These are phyloP conservation scores for Danaus melanippus DNA, from an alignment of 1,140 invertebrate genomes.

Conservation along the genomic window DNA sequence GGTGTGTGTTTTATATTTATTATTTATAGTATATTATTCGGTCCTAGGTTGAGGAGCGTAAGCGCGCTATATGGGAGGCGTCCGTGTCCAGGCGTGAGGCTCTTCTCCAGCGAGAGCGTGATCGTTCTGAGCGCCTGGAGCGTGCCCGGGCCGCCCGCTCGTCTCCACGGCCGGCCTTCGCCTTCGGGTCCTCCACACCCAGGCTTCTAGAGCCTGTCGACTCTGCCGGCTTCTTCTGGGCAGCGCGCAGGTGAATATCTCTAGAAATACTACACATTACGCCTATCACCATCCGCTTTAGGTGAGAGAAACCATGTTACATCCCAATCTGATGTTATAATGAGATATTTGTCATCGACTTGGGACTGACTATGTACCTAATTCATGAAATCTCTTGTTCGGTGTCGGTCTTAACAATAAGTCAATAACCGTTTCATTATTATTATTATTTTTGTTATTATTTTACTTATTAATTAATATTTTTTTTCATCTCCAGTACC, in stretches of 20 bases:
- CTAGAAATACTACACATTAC: no score
- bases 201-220: constrained; percentile 87
- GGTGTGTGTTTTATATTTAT: no score
- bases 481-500: constrained; percentile 59
- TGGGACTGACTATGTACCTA: constrained; percentile 9
- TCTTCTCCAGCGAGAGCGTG: constrained; percentile 86
- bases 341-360: not conserved
- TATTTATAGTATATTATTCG: no score
- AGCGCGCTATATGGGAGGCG: constrained; percentile 88
- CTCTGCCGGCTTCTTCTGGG: constrained; percentile 85
- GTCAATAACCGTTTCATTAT: constrained; percentile 25
- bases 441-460: constrained; percentile 40
- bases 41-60: constrained; percentile 87
- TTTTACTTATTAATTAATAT: constrained; percentile 35
- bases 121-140: constrained; percentile 87
- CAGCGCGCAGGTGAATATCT: constrained; percentile 76
- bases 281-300: no score
- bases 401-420: constrained; percentile 19
- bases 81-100: constrained; percentile 88
- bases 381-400: constrained; percentile 1
- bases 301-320: no score
- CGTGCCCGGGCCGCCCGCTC: constrained; percentile 86
- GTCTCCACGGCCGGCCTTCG: constrained; percentile 83
- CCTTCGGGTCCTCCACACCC: constrained; percentile 91
- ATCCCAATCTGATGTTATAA: no score